Evolutionary conservation across 1,140 invertebrate genomes (phyloP), one percentile per base, ranked within the genome.

Genomic region (Araneus ventricosus): DNA sequence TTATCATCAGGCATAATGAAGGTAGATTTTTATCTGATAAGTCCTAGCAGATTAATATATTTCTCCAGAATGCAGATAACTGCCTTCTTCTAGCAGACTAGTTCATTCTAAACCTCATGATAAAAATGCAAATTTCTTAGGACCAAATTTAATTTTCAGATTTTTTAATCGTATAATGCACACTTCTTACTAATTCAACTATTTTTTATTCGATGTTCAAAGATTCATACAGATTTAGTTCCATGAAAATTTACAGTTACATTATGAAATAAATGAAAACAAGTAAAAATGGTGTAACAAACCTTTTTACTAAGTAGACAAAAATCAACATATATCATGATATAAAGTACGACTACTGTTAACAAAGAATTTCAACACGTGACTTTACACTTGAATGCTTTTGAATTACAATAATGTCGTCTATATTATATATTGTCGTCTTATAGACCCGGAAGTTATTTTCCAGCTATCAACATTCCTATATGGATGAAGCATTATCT

Each of bases 241-340:
- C 61, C 34, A 61, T 45, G 34, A 37, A 61, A 87, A 59, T 87
- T 87, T 87, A 87, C 85, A 87, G 52, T 87, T 87, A 61, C 59
- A 61, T 61, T 34, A 87, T 61, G 52, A 61, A 87, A 87, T 59
- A 87, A 90, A 80, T 79, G 88, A 79, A 88, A 93, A 61, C 61
- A 67, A 87, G 84, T 59, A 92, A 41, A 87, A 93, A 79, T 92
- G 91, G 84, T 88, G 91, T 93, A 93, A 93, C 91, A 93, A 93
- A 93, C 91, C 91, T 93, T 93, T 93, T 93, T 93, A 93, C 91
- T 93, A 93, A 93, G 57, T 93, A 93, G 91, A 93, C 91, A 93
- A 93, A 92, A 93, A 87, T 87, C 91, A 93, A 93, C 91, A 93
- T 93, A 93, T 85, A 90, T 88, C 91, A 93, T 93, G 91, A 93